Base-by-base conservation (phyloP, 2,888 invertebrate species). In the Lithophane ornitopus region DNA sequence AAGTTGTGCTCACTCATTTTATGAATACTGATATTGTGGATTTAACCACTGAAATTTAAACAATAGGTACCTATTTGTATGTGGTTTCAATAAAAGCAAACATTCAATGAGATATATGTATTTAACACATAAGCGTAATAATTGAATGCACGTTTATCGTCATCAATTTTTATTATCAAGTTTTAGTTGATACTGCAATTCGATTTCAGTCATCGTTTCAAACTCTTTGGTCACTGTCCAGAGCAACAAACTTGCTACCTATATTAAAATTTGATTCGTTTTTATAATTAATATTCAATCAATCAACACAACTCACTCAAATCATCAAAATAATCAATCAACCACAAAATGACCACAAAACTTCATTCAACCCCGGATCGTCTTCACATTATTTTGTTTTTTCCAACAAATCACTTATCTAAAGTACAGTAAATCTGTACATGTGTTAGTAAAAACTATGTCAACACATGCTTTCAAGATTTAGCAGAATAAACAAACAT, bases 401-500 rank as follows among this genome's bases (percentile, higher is more conserved):
- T 22, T 49, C 49, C 49, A 46, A 61, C 56, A 58, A n/a, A 72
- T 54, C 28, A 70, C 61, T 54, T 77, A 70, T 59, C 26, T 58
- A 11, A 39, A 66, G 54, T 69, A 65, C 26, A 44, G 39, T 61
- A 41, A 41, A 69, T 49, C 26, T 44, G 26, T 69, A 12, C 22
- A 6, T n/a, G 26, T 22, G 2, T 67, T 46, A 58, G 56, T 66
- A 76, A 82, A 74, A 75, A 81, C 70, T 22, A 46, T 61, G 44
- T 77, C 54, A 75, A 73, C 69, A 66, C 34, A 59, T 80, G 52
- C 19, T 56, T 58, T 66, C 19, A 77, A 74, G 49, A 70, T 69
- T 73, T 73, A n/a, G 46, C 46, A 49, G 28, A 67, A 70, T 54
- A 73, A 73, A 80, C 61, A 80, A 67, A 82, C 54, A 80, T 68